Base-by-base conservation (phyloP, 1,140 invertebrate species). In the Caenorhabditis tropicalis region DNA sequence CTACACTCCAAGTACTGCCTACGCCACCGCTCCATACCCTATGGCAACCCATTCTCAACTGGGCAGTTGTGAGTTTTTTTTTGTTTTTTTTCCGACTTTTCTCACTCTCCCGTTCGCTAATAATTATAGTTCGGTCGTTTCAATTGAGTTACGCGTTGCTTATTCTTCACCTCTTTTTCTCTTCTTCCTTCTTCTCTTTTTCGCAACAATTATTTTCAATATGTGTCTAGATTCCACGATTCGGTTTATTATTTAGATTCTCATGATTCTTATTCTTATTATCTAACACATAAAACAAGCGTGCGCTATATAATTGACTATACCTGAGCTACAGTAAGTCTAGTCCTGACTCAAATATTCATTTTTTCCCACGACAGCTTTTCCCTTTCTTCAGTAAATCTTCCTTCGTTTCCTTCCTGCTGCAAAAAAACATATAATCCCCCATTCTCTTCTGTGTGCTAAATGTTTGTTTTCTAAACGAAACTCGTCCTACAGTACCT, bases 401-500 rank as follows among this genome's bases (percentile, higher is more conserved):
- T n/a, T n/a, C n/a, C n/a, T n/a, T n/a, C n/a, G 43, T 74, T 36
- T 74, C 9, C n/a, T 65, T 36, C 58, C 58, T 43, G 65, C 65
- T 43, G n/a, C n/a, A 43, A 56, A 56, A 74, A 74, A 43, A 74
- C 36, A 74, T 46, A 74, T 74, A 74, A 74, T 74, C 65, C 58
- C 65, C 43, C 43, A 24, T 36, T 74, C 27, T 46, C 36, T 24
- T 27, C 21, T 15, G 16, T 12, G 65, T 74, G 65, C 36, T 74
- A 74, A 74, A 74, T 74, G 65, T 74, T 74, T 74, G 65, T 74
- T 29, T 74, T 74, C 29, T 21, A 16, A 56, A 24, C 65, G 36
- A 74, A 74, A 74, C 65, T 74, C 65, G 65, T 74, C 65, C 65
- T 74, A 74, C 65, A 74, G 65, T 74, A 74, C 65, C 36, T 46